Conservation (phyloP, 2,888 invertebrate species). For the Phlogophora meticulosa region DNA sequence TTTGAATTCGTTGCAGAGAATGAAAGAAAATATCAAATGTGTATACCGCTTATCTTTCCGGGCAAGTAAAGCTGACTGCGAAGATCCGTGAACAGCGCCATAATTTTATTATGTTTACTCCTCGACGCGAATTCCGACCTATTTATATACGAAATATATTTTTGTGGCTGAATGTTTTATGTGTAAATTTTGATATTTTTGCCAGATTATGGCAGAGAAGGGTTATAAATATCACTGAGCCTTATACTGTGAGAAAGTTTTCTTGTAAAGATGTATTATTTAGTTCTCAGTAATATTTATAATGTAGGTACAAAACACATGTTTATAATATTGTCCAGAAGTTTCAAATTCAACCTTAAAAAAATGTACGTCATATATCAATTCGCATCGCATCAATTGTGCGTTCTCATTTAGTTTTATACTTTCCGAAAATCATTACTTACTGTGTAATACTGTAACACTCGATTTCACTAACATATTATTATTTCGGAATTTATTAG, state of each 20-base stretch:
- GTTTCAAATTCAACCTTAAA: background rate
- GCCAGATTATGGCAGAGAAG: background rate
- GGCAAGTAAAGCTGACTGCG: constrained; percentile 58
- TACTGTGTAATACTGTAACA: no score
- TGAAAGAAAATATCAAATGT: constrained; percentile 51
- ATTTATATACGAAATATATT: constrained; percentile 47
- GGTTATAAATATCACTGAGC: background rate
- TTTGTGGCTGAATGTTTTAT: constrained; percentile 27
- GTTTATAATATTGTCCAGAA: background rate
- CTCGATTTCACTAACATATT: no score
- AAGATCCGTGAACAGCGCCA: constrained; percentile 45
- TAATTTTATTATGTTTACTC: constrained; percentile 62
- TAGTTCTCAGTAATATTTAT: background rate
- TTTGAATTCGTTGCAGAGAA: constrained; percentile 14
- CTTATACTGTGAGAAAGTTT: background rate
- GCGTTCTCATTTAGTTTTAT: background rate
- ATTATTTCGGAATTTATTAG: no score
- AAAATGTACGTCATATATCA: no score
- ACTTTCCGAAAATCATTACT: background rate
- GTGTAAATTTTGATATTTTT: constrained; percentile 30
- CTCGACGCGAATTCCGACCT: constrained; percentile 42
- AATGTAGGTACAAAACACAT: background rate
- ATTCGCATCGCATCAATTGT: no score
- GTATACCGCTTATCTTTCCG: constrained; percentile 57
- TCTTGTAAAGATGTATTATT: background rate